Evolutionary conservation across 2,113 vertebrate species (phyloP), one percentile per base, ranked within the genome.

Genomic region (Sardina pilchardus): DNA sequence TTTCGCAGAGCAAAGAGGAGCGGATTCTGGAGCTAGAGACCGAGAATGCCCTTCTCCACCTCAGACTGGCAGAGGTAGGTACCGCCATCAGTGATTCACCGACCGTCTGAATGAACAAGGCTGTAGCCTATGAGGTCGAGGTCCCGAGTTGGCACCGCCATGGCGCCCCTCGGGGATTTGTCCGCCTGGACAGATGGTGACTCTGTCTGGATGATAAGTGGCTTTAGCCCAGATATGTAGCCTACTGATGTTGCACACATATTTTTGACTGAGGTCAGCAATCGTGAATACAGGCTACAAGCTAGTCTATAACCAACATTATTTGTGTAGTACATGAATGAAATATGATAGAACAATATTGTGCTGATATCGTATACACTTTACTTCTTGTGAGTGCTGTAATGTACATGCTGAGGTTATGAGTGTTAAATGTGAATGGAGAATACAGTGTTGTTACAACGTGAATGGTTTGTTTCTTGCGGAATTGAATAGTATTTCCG

Each of bases 1-100:
- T 88, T 17, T 42, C 88, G 80, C 71, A 97, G 96, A 89, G 92
- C 87, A 96, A 96, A 96, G 96, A 97, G 91, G 97, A 97, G 89
- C 91, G 93, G 81, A 96, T 96, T 89, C 87, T 95, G 84, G 94
- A 96, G 21, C 90, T 98, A 90, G 96, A 97, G 90, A 96, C 94
- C 0, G 95, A 97, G 89, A 98, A 97, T 59, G 94, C 96, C 0
- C 90, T 93, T 88, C 96, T 97, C 87, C 96, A 96, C 88, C 92
- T 97, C 88, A 95, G 94, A 82, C 90, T 97, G 83, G 94, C 96
- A 1, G 92, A 96, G 95, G 95, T 96, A 92, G 82, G 83, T 56
- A n/a, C 16, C 63, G n/a, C n/a, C 12, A 71, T 26, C 9, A 12
- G 26, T 30, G 63, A 71, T 30, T 10, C 30, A 30, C 16, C 8